Conservation (phyloP, 2,797 vertebrate genomes). For the Aselliscus stoliczkanus region DNA sequence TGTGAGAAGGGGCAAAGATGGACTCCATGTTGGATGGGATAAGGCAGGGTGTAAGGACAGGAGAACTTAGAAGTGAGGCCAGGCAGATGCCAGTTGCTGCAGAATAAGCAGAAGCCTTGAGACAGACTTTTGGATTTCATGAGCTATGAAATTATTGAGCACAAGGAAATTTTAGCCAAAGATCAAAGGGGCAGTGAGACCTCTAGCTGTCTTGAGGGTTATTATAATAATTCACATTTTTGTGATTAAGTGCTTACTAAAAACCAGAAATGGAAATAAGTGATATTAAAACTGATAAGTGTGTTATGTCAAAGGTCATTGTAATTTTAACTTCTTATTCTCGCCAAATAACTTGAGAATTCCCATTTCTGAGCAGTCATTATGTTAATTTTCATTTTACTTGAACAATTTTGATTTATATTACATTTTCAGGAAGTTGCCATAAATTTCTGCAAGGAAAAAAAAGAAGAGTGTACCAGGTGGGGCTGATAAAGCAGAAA, state of each 20-base stretch:
- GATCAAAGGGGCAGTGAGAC: neutral
- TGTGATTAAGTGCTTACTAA: conserved; percentile 43
- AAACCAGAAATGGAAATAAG: conserved; percentile 34
- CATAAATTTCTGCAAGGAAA: neutral
- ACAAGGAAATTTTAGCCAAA: neutral
- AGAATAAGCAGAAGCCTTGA: neutral
- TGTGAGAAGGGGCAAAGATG: neutral
- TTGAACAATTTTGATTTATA: conserved; percentile 38
- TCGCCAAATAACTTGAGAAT: conserved; percentile 18
- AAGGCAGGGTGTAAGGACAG: neutral
- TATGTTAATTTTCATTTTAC: conserved; percentile 47
- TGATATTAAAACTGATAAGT: conserved; percentile 19
- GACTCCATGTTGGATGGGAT: neutral
- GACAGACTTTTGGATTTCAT: neutral
- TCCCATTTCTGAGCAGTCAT: conserved; percentile 29
- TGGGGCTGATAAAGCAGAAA: neutral
- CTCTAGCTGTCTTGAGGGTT: neutral
- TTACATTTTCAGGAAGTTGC: conserved; percentile 14
- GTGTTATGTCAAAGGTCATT: conserved; percentile 33
- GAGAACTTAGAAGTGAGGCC: neutral
- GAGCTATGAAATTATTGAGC: neutral
- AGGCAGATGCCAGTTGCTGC: neutral
- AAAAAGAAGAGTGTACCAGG: neutral
- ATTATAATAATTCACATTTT: conserved; percentile 5
- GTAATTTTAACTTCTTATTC: conserved; percentile 21